Evolutionary conservation across 2,113 vertebrate genomes (phyloP).

Genomic region (Cottus gobio): DNA sequence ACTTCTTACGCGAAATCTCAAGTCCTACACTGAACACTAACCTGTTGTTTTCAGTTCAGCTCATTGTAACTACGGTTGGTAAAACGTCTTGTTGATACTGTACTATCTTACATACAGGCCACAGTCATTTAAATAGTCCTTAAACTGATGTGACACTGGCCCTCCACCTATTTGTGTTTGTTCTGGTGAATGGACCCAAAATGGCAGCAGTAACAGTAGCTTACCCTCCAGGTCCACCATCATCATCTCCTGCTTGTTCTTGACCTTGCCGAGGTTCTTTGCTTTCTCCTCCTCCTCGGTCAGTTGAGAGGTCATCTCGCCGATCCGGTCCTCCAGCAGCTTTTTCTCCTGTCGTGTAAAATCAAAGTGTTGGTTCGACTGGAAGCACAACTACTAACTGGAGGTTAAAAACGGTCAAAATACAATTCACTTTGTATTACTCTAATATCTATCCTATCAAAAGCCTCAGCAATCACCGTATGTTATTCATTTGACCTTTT

Average conservation of each 20-base stretch:
- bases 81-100: neutral
- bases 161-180: neutral
- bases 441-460: neutral
- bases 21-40: neutral
- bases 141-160: neutral
- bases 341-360: conserved; percentile 91
- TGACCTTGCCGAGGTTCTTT: conserved; percentile 95
- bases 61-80: neutral
- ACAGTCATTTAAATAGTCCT: neutral
- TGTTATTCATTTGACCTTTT: neutral
- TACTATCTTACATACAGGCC: neutral
- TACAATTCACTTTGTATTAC: neutral
- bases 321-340: conserved; percentile 92
- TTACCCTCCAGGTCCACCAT: conserved; percentile 97
- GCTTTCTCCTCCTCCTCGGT: conserved; percentile 98
- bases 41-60: neutral
- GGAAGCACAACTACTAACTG: neutral
- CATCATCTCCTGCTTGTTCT: conserved; percentile 99
- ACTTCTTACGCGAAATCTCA: neutral
- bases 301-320: conserved; percentile 93
- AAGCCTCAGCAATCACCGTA: neutral
- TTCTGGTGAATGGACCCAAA: neutral
- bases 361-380: neutral
- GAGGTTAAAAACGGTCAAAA: neutral
- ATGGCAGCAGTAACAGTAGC: neutral